Evolutionary conservation across 1,140 invertebrate genomes (phyloP).

Genomic region (Hycleus phaleratus): DNA sequence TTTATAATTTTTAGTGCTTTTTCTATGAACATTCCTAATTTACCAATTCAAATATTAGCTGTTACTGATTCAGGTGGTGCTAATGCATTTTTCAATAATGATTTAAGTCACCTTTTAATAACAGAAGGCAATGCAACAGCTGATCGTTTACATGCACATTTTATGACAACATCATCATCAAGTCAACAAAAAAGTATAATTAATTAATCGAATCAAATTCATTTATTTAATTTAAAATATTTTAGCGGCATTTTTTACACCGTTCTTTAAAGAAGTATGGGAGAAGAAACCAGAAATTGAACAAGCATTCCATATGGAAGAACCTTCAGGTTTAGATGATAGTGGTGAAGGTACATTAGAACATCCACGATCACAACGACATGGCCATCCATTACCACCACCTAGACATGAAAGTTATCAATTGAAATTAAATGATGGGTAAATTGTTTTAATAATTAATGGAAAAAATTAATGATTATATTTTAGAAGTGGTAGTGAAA

Average conservation of each 20-base stretch:
- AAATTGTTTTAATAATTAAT: constrained; percentile 24
- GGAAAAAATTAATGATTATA: constrained; percentile 11
- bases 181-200: constrained; percentile 74
- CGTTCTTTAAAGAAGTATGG: constrained; percentile 94
- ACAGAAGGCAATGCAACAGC: constrained; percentile 88
- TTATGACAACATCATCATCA: constrained; percentile 77
- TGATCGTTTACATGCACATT: constrained; percentile 85
- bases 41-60: constrained; percentile 91
- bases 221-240: constrained; percentile 18
- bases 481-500: constrained; percentile 67
- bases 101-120: constrained; percentile 81
- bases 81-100: constrained; percentile 83
- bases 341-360: constrained; percentile 65
- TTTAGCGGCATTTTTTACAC: constrained; percentile 87
- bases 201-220: not conserved
- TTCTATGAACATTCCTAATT: constrained; percentile 87
- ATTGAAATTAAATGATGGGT: constrained; percentile 57
- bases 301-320: constrained; percentile 85
- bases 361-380: constrained; percentile 47
- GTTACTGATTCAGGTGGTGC: constrained; percentile 80
- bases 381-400: constrained; percentile 48
- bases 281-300: constrained; percentile 93
- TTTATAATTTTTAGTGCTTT: constrained; percentile 62
- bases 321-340: constrained; percentile 57
- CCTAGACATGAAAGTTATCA: constrained; percentile 66